Conservation (phyloP, 2,888 invertebrate species). For the Dynastes grantii region DNA sequence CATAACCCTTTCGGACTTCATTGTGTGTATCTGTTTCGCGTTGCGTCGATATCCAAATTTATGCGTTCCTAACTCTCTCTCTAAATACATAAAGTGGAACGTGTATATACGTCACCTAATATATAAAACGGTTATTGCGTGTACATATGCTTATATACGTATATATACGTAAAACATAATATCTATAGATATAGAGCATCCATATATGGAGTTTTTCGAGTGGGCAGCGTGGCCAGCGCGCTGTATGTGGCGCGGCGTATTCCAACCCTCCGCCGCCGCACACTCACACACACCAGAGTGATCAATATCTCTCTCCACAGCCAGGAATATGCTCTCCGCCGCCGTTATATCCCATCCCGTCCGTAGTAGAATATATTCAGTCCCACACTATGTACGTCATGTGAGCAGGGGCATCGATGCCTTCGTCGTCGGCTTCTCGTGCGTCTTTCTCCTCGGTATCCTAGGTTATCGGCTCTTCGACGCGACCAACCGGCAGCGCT, state of each 20-base stretch:
- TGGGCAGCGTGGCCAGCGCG: constrained; percentile 73
- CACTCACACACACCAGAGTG: constrained; percentile 55
- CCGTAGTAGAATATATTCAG: constrained; percentile 57
- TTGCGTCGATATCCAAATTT: no score
- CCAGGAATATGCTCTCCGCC: constrained; percentile 76
- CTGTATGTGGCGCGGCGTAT: constrained; percentile 71
- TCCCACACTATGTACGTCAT: constrained; percentile 58
- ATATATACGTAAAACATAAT: not conserved
- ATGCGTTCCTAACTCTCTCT: no score
- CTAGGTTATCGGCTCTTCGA: constrained; percentile 1
- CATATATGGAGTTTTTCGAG: constrained; percentile 46
- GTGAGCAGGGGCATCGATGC: constrained; percentile 52
- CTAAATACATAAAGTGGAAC: no score
- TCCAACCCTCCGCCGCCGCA: constrained; percentile 68
- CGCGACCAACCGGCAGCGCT: not conserved
- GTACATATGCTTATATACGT: not conserved
- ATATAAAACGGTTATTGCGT: no score
- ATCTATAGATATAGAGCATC: not conserved
- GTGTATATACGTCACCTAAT: no score
- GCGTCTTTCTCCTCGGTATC: not conserved
- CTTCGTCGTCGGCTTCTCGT: constrained; percentile 9
- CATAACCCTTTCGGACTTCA: no score
- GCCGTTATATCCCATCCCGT: constrained; percentile 54
- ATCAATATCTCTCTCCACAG: constrained; percentile 70
- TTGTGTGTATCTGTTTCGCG: no score